Percentiles rank a stretch among this genome's conserved stretches.
These are phyloP conservation scores for human DNA, from an alignment of 2,113 vertebrate genomes.

Conservation along the genomic window DNA sequence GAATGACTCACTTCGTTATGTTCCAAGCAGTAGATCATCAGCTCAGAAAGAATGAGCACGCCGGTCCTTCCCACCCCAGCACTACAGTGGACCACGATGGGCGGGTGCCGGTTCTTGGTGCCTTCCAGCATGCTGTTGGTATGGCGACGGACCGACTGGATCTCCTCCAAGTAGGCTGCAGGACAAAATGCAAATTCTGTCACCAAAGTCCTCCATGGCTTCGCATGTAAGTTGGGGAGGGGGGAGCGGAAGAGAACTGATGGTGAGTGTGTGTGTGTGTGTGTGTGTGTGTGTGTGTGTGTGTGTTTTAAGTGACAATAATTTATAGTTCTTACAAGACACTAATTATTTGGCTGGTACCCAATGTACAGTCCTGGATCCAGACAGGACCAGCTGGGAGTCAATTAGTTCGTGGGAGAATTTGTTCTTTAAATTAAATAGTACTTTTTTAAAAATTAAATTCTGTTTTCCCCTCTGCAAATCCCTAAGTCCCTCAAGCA, in stretches of 20 bases:
- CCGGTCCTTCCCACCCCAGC: conserved; percentile 94
- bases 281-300: not conserved
- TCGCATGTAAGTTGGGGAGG: not conserved
- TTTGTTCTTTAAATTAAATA: conserved; percentile 84
- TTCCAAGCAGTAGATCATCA: conserved; percentile 96
- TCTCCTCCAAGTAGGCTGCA: conserved; percentile 95
- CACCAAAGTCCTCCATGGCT: not conserved
- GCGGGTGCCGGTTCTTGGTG: conserved; percentile 89
- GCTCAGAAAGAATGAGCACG: conserved; percentile 94
- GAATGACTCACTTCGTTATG: conserved; percentile 90
- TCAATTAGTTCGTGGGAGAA: conserved; percentile 80
- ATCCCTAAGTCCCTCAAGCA: conserved; percentile 84
- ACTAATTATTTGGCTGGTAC: conserved; percentile 79
- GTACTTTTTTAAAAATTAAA: conserved; percentile 81
- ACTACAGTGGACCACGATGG: conserved; percentile 95
- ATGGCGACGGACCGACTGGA: conserved; percentile 95
- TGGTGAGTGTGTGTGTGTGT: not conserved
- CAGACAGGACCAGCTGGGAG: conserved; percentile 82
- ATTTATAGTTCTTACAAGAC: conserved; percentile 76
- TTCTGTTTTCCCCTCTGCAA: conserved; percentile 79
- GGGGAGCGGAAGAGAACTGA: fast-evolving
- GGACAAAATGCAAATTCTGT: conserved; percentile 30
- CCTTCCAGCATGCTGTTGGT: conserved; percentile 95
- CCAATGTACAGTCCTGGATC: conserved; percentile 62
- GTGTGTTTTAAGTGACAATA: conserved; percentile 53